Percentiles rank a stretch among this genome's conserved stretches.
These are phyloP conservation scores for Chrysaora quinquecirrha DNA, from an alignment of 30 jellyfish, hydroid and myxozoan species.

Conservation along the genomic window DNA sequence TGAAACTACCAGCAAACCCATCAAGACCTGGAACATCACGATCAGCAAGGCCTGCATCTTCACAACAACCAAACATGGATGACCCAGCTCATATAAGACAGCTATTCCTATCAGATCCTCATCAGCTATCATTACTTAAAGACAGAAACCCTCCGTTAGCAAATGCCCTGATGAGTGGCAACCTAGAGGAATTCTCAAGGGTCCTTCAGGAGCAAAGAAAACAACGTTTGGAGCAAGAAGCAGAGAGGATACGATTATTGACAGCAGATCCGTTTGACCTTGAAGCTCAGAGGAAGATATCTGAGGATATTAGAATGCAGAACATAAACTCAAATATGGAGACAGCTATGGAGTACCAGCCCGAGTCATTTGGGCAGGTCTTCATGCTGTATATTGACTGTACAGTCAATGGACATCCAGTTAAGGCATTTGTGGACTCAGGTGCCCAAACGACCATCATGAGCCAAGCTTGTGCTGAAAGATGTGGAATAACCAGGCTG, in stretches of 20 bases:
- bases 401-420: conserved; percentile 96
- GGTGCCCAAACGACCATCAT: conserved; percentile 99
- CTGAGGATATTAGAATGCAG: conserved; percentile 98
- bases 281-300: conserved; percentile 87
- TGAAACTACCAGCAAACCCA: conserved; percentile 74
- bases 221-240: conserved; percentile 80
- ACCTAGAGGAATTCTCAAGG: conserved; percentile 71
- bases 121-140: conserved; percentile 84
- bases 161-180: conserved; percentile 83
- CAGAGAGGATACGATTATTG: conserved; percentile 85
- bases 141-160: conserved; percentile 98
- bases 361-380: conserved; percentile 98
- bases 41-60: conserved; percentile 6
- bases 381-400: conserved; percentile 96
- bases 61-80: conserved; percentile 57
- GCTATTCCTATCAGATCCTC: conserved; percentile 85
- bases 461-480: conserved; percentile 97
- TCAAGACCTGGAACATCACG: conserved; percentile 48
- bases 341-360: conserved; percentile 98
- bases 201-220: conserved; percentile 85
- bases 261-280: conserved; percentile 98
- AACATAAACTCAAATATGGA: conserved; percentile 95
- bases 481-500: conserved; percentile 90
- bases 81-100: conserved; percentile 91
- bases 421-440: conserved; percentile 97